Percentiles rank a stretch among this genome's conserved stretches.
These are phyloP conservation scores for Macropis europaea DNA, from an alignment of 2,888 invertebrate species.

Conservation along the genomic window DNA sequence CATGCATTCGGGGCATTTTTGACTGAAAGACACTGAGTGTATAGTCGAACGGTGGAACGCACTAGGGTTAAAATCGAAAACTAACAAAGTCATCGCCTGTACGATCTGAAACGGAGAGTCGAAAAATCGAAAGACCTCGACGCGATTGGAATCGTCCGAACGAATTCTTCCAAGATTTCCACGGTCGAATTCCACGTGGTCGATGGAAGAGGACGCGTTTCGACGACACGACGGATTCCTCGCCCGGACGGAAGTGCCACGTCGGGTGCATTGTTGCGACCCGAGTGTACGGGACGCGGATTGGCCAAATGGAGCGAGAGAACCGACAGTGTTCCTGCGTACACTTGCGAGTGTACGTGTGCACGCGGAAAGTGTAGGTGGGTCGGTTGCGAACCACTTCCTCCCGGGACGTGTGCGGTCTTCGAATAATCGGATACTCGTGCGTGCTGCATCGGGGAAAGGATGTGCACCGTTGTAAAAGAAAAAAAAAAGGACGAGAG, in stretches of 20 bases:
- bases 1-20: too few species aligned
- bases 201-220: slow-evolving; percentile 18
- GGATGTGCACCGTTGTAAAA: slow-evolving; percentile 57
- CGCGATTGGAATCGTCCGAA: neutral
- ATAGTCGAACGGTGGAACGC: too few species aligned
- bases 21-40: too few species aligned
- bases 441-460: slow-evolving; percentile 61
- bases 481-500: slow-evolving; percentile 9
- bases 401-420: slow-evolving; percentile 72
- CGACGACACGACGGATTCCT: slow-evolving; percentile 50
- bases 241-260: slow-evolving; percentile 72
- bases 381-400: slow-evolving; percentile 71
- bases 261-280: slow-evolving; percentile 70
- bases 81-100: too few species aligned
- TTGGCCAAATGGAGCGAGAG: slow-evolving; percentile 70
- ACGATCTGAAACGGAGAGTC: too few species aligned
- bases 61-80: too few species aligned
- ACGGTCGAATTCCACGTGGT: slow-evolving; percentile 21
- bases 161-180: slow-evolving; percentile 9
- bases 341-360: slow-evolving; percentile 25
- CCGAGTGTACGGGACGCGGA: slow-evolving; percentile 56
- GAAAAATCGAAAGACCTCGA: neutral
- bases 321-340: slow-evolving; percentile 36
- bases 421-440: slow-evolving; percentile 76
- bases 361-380: slow-evolving; percentile 54